Evolutionary conservation across 2,113 vertebrate genomes (phyloP), one percentile per base, ranked within the genome.

Genomic region (Halichoerus grypus): DNA sequence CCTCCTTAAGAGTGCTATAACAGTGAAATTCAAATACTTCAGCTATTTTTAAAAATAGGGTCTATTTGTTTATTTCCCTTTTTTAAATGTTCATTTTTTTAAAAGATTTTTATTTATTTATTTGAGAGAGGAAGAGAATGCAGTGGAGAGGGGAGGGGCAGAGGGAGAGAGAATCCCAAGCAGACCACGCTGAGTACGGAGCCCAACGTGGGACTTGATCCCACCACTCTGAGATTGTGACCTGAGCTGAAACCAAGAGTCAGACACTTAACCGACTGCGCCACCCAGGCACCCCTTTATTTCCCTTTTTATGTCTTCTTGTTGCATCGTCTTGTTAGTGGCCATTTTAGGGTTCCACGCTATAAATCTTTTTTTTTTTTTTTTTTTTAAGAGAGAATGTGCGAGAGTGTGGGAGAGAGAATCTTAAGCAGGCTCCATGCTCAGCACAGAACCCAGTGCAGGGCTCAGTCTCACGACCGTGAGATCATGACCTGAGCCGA

Each of bases 251-350:
- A n/a, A n/a, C 3, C 16, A n/a, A n/a, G 65, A n/a, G 65, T 67
- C 15, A 69, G 33, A 69, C 3, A 4, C 33, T n/a, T 69, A n/a
- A 19, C 33, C 0, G 7, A 69, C 33, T n/a, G 16, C 7, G 3
- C 33, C 65, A n/a, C 33, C 15, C 65, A 69, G 15, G 65, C 0
- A 3, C 33, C 33, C 33, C 65, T 88, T 93, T 77, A 61, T 76
- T 97, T 96, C 77, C 77, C 22, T 71, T 94, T 94, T 83, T 83
- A 36, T 71, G 31, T 79, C 53, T 94, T 90, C 72, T 61, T 91
- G 28, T 91, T 63, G 53, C 28, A 36, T 36, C 79, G 24, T 65
- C 11, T 61, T 36, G 0, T 93, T 65, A 72, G 72, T 61, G 5
- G 39, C 59, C 42, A 10, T 59, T 95, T 92, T 51, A 84, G 22